Evolutionary conservation across 2,888 invertebrate genomes (phyloP), one percentile per base, ranked within the genome.

Genomic region (Stenotaenia linearis): DNA sequence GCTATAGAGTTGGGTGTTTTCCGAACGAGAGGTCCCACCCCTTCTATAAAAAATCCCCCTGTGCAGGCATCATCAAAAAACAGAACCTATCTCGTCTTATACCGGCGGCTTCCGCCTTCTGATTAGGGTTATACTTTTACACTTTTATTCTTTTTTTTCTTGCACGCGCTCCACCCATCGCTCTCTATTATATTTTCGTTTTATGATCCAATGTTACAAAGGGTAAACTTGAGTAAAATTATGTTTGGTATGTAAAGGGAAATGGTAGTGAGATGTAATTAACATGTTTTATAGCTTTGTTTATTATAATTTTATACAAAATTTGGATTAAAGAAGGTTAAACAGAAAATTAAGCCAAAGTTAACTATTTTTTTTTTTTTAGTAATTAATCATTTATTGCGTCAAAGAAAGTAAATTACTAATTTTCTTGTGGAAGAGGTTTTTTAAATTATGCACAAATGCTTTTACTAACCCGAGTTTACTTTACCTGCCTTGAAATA

Each of bases 11-110:
- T 61, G 61, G 61, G 61, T 61, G 61, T 61, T 61, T 61, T 61
- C 61, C 61, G 61, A 61, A 61, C 61, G 61, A 61, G 61, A 61
- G 25, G 61, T 61, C 61, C 61, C 61, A 61, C 61, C 61, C 61
- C 61, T 23, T 61, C 21, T 61, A 61, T 61, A 61, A 61, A 61
- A 61, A 61, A 61, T 61, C 61, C 61, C 61, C 61, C 61, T 25
- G 61, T 61, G 61, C 61, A 61, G 45, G 61, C 61, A 61, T 61
- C 61, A 61, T 61, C 61, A 61, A 61, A 61, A 61, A 61, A 61
- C 61, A 61, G 61, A 61, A 61, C 25, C 61, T 25, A 61, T 61
- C 61, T 61, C 61, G 61, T 61, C 61, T 61, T 61, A 23, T 25
- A 61, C 61, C 61, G 23, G 25, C 61, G 45, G 45, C 61, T 61